phyloP scores from a whole-genome alignment of 2,888 invertebrate species.

The Formica aserva region DNA sequence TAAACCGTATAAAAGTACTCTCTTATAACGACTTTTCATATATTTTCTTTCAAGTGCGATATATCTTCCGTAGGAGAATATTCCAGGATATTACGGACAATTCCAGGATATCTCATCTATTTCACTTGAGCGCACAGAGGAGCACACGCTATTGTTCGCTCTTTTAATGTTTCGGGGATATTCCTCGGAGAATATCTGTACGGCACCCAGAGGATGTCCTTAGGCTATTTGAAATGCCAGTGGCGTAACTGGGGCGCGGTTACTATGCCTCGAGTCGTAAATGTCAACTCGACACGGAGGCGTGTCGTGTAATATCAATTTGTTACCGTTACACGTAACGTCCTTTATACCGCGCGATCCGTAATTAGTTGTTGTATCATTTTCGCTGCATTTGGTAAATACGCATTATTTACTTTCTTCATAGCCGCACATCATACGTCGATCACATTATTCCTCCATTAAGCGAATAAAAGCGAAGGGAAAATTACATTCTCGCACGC shows the following conservation, averaged over 20 bases:
- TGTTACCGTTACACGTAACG: conserved; percentile 18
- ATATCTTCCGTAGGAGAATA: background rate
- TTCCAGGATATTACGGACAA: conserved; percentile 29
- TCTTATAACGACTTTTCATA: background rate
- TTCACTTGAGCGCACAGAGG: conserved; percentile 19
- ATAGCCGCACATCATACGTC: background rate
- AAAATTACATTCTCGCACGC: conserved; percentile 37
- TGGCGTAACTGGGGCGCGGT: conserved; percentile 52
- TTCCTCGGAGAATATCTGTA: conserved; percentile 50
- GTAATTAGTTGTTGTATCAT: conserved; percentile 26
- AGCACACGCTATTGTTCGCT: conserved; percentile 45
- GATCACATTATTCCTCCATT: conserved; percentile 19
- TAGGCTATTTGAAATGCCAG: conserved; percentile 51
- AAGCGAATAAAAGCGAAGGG: conserved; percentile 20
- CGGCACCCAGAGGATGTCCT: conserved; percentile 50
- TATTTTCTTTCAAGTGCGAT: background rate
- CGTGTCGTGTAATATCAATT: conserved; percentile 47
- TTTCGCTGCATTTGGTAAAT: conserved; percentile 19
- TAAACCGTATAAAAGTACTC: background rate
- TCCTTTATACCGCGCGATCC: conserved; percentile 24
- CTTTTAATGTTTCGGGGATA: conserved; percentile 53
- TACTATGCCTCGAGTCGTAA: conserved; percentile 41
- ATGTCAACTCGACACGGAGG: conserved; percentile 41
- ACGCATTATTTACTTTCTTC: conserved; percentile 25
- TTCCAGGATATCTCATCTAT: conserved; percentile 32